phyloP scores from a whole-genome alignment of 53 echinoderm and acorn worm genomes.

The Echinometra lucunter region DNA sequence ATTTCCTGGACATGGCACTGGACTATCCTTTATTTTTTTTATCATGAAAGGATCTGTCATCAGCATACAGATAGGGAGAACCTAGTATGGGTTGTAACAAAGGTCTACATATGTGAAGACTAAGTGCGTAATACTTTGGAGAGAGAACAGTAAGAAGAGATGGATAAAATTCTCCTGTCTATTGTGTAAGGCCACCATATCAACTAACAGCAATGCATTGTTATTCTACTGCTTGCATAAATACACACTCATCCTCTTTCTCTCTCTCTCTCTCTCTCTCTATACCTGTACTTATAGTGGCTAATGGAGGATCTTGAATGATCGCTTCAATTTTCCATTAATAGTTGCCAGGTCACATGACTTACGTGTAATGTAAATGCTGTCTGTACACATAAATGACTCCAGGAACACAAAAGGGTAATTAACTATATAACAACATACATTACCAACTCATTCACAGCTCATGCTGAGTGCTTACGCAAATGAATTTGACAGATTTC shows the following conservation, averaged over 20 bases:
- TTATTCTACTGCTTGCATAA: constrained; percentile 36
- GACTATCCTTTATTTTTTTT: not conserved
- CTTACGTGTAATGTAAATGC: too few relatives aligned
- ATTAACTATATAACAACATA: not conserved
- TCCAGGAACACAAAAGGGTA: not conserved
- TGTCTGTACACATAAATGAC: not conserved
- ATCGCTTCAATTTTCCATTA: constrained; percentile 14
- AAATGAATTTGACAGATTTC: constrained; percentile 11
- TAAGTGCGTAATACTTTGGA: not conserved
- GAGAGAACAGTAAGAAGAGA: not conserved
- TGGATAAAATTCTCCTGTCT: constrained; percentile 17
- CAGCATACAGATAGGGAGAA: not conserved
- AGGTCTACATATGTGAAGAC: not conserved
- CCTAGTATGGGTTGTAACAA: not conserved
- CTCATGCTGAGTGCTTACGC: not conserved
- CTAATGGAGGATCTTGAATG: not conserved
- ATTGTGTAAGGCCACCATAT: not conserved
- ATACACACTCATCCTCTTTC: constrained; percentile 5
- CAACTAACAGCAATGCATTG: constrained; percentile 43
- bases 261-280: constrained; percentile 3
- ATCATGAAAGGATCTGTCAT: not conserved
- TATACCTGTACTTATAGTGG: not conserved
- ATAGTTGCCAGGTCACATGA: constrained; percentile 39
- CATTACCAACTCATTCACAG: constrained; percentile 8
- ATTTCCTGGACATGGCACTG: too few relatives aligned